Percentiles rank a stretch among this genome's conserved stretches.
These are phyloP conservation scores for Pachyrhynchus sulphureomaculatus DNA, from an alignment of 1,140 invertebrate species.

Conservation along the genomic window DNA sequence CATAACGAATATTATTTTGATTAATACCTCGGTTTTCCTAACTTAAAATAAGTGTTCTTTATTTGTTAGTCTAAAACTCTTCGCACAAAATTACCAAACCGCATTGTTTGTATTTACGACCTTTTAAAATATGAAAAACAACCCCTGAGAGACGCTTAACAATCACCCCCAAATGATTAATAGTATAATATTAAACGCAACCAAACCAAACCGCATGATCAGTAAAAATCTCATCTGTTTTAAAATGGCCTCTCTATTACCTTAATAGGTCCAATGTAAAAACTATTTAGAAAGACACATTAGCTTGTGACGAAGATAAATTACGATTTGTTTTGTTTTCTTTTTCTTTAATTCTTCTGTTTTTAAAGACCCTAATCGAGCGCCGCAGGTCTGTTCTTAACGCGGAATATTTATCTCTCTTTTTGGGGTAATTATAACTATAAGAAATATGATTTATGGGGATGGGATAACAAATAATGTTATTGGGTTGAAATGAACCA, in stretches of 20 bases:
- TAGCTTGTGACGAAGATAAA: conserved; percentile 22
- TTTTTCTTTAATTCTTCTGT: background rate
- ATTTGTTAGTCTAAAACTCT: too few species aligned
- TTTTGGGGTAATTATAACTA: conserved; percentile 3
- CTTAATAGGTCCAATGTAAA: conserved; percentile 29
- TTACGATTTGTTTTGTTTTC: conserved; percentile 21
- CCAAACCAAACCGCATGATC: conserved; percentile 7
- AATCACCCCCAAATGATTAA: conserved; percentile 15
- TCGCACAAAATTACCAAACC: too few species aligned
- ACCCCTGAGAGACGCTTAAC: background rate
- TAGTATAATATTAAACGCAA: conserved; percentile 22
- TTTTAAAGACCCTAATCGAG: conserved; percentile 22
- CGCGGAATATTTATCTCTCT: conserved; percentile 21
- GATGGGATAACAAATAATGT: too few species aligned
- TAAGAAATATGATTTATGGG: conserved; percentile 22
- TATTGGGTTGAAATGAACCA: too few species aligned
- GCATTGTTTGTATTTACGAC: too few species aligned
- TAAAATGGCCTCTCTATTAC: conserved; percentile 22
- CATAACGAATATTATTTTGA: too few species aligned
- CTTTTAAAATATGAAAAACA: background rate
- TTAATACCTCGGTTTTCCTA: too few species aligned
- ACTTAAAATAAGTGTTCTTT: too few species aligned
- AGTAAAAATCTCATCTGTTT: conserved; percentile 23
- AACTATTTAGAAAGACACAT: conserved; percentile 29
- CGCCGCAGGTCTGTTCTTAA: conserved; percentile 21